These are phyloP conservation scores for Macheiramphus alcinus DNA, from an alignment of 2,113 vertebrate species.

Conservation along the genomic window DNA sequence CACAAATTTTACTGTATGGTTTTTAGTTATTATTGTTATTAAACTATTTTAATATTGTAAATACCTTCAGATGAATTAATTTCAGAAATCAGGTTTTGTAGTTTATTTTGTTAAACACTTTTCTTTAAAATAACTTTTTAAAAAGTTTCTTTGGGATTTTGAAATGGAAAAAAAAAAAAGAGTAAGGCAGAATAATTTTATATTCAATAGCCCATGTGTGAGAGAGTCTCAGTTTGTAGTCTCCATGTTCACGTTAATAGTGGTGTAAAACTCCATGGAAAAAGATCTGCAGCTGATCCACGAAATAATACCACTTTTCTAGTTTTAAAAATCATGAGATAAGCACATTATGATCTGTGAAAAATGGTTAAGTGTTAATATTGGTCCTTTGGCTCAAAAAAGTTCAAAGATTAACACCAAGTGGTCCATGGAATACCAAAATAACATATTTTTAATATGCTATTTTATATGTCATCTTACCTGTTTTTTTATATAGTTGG, in stretches of 20 bases:
- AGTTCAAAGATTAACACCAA: rapidly evolving
- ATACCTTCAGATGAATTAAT: background rate
- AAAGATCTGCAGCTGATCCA: background rate
- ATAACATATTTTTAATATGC: background rate
- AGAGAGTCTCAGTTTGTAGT: background rate
- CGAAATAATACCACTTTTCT: background rate
- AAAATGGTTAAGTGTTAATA: background rate
- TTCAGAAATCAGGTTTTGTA: background rate
- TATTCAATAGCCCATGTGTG: background rate
- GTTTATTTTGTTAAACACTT: background rate
- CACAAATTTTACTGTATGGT: rapidly evolving
- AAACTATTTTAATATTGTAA: background rate
- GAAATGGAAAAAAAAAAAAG: background rate
- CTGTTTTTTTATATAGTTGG: background rate
- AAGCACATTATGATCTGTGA: background rate
- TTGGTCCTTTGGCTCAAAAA: background rate
- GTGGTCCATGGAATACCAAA: background rate
- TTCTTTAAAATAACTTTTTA: background rate
- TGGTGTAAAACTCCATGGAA: background rate
- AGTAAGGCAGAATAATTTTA: background rate
- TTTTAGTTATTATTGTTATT: background rate
- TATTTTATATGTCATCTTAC: background rate
- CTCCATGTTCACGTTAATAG: background rate
- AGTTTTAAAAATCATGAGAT: background rate
- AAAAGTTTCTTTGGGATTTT: background rate